phyloP scores from a whole-genome alignment of 2,888 invertebrate species.

The Omphaloscelis lunosa region DNA sequence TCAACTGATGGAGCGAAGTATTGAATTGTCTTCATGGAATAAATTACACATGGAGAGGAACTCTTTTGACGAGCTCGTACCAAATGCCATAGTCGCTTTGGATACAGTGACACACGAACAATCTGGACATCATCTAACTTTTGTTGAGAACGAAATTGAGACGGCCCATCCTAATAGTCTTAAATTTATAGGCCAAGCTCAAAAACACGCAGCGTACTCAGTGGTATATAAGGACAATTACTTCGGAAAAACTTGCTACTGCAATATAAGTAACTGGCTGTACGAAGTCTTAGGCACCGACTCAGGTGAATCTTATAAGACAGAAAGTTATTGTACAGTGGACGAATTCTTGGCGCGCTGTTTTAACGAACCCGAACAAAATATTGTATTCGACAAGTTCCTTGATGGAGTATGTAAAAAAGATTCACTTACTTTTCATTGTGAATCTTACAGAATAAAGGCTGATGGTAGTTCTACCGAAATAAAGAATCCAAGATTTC shows the following conservation, averaged over 20 bases:
- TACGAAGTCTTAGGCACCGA: slow-evolving; percentile 83
- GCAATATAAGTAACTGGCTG: slow-evolving; percentile 91
- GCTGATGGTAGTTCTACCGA: slow-evolving; percentile 74
- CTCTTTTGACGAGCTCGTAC: slow-evolving; percentile 91
- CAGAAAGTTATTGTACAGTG: slow-evolving; percentile 92
- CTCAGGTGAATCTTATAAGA: slow-evolving; percentile 83
- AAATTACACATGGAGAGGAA: slow-evolving; percentile 92
- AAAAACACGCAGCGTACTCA: slow-evolving; percentile 81
- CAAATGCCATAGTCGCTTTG: slow-evolving; percentile 89
- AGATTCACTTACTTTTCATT: slow-evolving; percentile 86
- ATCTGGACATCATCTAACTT: slow-evolving; percentile 91
- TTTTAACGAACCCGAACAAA: slow-evolving; percentile 92
- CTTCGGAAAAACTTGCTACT: slow-evolving; percentile 92
- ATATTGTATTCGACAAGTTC: slow-evolving; percentile 92
- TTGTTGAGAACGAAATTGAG: slow-evolving; percentile 87
- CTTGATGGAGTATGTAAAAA: slow-evolving; percentile 91
- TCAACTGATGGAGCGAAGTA: slow-evolving; percentile 90
- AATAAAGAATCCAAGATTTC: slow-evolving; percentile 87
- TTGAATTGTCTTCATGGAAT: slow-evolving; percentile 92
- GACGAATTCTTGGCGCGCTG: slow-evolving; percentile 91
- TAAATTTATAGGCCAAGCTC: slow-evolving; percentile 90
- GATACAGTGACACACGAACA: slow-evolving; percentile 89
- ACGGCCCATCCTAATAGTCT: slow-evolving; percentile 88
- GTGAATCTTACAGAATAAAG: slow-evolving; percentile 89
- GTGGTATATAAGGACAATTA: slow-evolving; percentile 91